Evolutionary conservation across 2,888 invertebrate species (phyloP).

Genomic region (Bombylius discolor): DNA sequence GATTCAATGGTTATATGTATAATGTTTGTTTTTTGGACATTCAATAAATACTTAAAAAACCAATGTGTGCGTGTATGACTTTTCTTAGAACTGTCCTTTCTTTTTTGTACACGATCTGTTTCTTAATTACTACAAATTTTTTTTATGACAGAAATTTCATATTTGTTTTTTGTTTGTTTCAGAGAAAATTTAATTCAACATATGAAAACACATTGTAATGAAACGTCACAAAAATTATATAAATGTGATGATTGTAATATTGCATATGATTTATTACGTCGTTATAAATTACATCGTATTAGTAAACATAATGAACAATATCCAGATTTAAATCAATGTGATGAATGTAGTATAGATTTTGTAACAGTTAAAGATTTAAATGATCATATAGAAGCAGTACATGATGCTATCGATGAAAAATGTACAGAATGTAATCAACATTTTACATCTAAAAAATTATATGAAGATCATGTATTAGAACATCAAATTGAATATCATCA

Average conservation of each 20-base stretch:
- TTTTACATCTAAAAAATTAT: slow-evolving; percentile 18
- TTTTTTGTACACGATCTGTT: too few relatives aligned
- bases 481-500: slow-evolving; percentile 11
- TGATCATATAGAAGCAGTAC: slow-evolving; percentile 16
- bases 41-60: too few relatives aligned
- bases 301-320: slow-evolving; percentile 19
- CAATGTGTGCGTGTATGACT: too few relatives aligned
- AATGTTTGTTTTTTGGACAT: too few relatives aligned
- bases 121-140: too few relatives aligned
- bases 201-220: slow-evolving; percentile 17
- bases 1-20: too few relatives aligned
- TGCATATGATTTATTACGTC: slow-evolving; percentile 18
- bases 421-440: slow-evolving; percentile 17
- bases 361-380: slow-evolving; percentile 17
- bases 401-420: slow-evolving; percentile 17
- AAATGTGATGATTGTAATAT: slow-evolving; percentile 19
- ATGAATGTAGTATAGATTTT: slow-evolving; percentile 18
- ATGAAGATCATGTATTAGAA: slow-evolving; percentile 19
- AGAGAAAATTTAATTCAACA: slow-evolving; percentile 19
- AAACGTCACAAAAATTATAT: slow-evolving; percentile 10
- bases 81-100: too few relatives aligned
- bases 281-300: slow-evolving; percentile 17
- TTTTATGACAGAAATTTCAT: too few relatives aligned
- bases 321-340: slow-evolving; percentile 18
- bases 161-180: background rate